These are phyloP conservation scores for Caenorhabditis elegans DNA, from an alignment of 1,140 invertebrate genomes.

Conservation along the genomic window WBcel235 BX284604.4:11475001-11475500, in stretches of 20 bases:
- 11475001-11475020: too few relatives aligned
- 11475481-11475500: slow-evolving; percentile 96
- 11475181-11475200: slow-evolving; percentile 83
- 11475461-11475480: slow-evolving; percentile 99
- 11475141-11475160: slow-evolving; percentile 90
- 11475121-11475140: slow-evolving; percentile 98
- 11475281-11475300: background rate
- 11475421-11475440: slow-evolving; percentile 89
- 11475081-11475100: slow-evolving; percentile 79
- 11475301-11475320: background rate
- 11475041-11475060: too few relatives aligned
- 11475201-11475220: slow-evolving; percentile 68
- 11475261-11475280: slow-evolving; percentile 46
- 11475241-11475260: slow-evolving; percentile 21
- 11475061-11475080: too few relatives aligned
- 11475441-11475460: slow-evolving; percentile 97
- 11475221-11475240: background rate
- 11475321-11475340: background rate
- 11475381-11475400: slow-evolving; percentile 66
- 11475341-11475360: slow-evolving; percentile 20
- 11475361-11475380: slow-evolving; percentile 61
- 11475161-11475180: slow-evolving; percentile 84
- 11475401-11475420: slow-evolving; percentile 76
- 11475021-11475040: too few relatives aligned
- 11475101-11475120: slow-evolving; percentile 93